Conservation (phyloP, 1,140 invertebrate species). For the Cydia fagiglandana region DNA sequence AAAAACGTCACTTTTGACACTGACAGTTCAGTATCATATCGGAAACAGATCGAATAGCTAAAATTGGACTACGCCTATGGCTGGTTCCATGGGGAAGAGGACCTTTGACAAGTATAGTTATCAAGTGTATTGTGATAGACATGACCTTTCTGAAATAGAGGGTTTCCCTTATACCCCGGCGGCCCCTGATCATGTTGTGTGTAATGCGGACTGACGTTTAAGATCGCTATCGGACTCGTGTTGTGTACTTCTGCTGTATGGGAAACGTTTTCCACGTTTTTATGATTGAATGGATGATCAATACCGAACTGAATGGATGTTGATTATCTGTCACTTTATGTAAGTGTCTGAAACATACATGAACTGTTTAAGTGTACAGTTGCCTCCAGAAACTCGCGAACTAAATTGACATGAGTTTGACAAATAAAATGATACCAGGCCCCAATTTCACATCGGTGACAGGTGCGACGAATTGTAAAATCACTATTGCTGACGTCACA, state of each 20-base stretch:
- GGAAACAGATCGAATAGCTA: too few relatives aligned
- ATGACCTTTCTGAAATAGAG: constrained; percentile 44
- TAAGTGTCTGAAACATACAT: too few relatives aligned
- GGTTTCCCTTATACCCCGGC: constrained; percentile 34
- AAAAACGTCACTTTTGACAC: too few relatives aligned
- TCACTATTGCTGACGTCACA: too few relatives aligned
- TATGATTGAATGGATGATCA: constrained; percentile 2
- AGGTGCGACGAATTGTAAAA: too few relatives aligned
- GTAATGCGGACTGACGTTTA: constrained; percentile 43
- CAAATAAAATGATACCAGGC: too few relatives aligned
- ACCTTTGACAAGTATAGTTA: constrained; percentile 11
- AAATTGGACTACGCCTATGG: too few relatives aligned
- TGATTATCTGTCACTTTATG: neutral
- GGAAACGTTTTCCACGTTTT: constrained; percentile 2
- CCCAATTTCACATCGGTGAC: too few relatives aligned
- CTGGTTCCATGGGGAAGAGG: neutral
- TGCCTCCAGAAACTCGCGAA: too few relatives aligned
- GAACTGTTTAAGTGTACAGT: too few relatives aligned
- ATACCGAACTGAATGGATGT: neutral
- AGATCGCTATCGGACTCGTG: constrained; percentile 34
- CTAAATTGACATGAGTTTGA: too few relatives aligned
- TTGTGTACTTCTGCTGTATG: constrained; percentile 14
- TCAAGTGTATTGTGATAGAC: constrained; percentile 33
- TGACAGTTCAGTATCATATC: too few relatives aligned
- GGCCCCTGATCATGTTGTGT: constrained; percentile 36